These are phyloP conservation scores for Sitta carolinensis DNA, from an alignment of 2,797 vertebrate species.

Conservation along the genomic window DNA sequence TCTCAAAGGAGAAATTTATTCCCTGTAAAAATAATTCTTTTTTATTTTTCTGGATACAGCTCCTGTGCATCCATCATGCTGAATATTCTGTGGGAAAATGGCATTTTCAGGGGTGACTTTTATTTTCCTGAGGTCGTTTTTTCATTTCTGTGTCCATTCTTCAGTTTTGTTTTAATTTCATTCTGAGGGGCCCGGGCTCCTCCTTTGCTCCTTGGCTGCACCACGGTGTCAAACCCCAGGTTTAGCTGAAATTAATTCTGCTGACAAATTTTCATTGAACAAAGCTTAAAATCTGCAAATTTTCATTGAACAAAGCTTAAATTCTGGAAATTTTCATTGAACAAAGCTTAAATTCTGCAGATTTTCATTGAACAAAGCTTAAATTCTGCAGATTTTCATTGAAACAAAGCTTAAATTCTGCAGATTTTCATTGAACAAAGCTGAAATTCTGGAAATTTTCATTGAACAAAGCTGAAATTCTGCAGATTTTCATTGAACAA, in stretches of 20 bases:
- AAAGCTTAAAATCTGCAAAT: no score
- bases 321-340: no score
- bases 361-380: no score
- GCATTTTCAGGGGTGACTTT: background rate
- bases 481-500: no score
- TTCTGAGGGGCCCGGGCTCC: background rate
- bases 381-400: no score
- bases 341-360: background rate
- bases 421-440: no score
- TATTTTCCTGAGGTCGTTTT: background rate
- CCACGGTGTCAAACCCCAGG: background rate
- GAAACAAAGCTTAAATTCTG: no score
- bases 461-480: no score
- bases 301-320: no score
- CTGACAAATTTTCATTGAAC: no score
- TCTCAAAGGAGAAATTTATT: background rate
- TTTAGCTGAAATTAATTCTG: background rate
- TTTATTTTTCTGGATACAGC: background rate
- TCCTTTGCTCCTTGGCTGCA: background rate
- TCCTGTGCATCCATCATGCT: background rate
- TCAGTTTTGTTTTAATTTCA: background rate
- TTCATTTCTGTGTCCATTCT: background rate
- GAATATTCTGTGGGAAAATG: background rate
- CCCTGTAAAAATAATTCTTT: background rate
- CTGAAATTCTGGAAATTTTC: no score